Evolutionary conservation across 35 echinoderm and acorn worm genomes (phyloP).

Genomic region (Apostichopus japonicus): DNA sequence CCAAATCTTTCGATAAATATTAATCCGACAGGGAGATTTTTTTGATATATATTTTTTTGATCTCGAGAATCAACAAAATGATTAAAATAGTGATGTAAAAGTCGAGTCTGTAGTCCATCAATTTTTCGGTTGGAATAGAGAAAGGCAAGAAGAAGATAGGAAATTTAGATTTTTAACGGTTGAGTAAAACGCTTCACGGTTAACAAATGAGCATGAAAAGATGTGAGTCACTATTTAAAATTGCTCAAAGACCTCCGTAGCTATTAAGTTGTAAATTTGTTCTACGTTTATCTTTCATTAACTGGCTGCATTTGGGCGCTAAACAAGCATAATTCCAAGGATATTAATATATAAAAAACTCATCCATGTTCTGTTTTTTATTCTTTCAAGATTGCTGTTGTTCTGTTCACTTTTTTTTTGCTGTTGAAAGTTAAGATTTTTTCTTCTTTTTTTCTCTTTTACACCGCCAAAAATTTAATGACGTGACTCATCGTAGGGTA

Average conservation of each 20-base stretch:
- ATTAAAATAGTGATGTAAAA: too few relatives aligned
- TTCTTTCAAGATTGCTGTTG: neutral
- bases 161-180: too few relatives aligned
- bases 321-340: neutral
- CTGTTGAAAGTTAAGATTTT: too few relatives aligned
- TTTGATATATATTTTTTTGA: too few relatives aligned
- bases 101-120: too few relatives aligned
- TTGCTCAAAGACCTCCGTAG: neutral
- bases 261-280: neutral
- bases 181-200: neutral
- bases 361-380: neutral
- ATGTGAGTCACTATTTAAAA: neutral
- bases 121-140: too few relatives aligned
- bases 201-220: neutral
- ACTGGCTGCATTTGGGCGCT: neutral
- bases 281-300: neutral
- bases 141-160: too few relatives aligned
- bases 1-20: neutral
- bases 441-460: too few relatives aligned
- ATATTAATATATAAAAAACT: neutral
- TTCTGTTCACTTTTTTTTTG: neutral
- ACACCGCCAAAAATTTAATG: too few relatives aligned
- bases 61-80: too few relatives aligned
- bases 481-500: slow-evolving; percentile 34
- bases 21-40: too few relatives aligned